These are phyloP conservation scores for Dioctria linearis DNA, from an alignment of 2,888 invertebrate species.

Conservation along the genomic window DNA sequence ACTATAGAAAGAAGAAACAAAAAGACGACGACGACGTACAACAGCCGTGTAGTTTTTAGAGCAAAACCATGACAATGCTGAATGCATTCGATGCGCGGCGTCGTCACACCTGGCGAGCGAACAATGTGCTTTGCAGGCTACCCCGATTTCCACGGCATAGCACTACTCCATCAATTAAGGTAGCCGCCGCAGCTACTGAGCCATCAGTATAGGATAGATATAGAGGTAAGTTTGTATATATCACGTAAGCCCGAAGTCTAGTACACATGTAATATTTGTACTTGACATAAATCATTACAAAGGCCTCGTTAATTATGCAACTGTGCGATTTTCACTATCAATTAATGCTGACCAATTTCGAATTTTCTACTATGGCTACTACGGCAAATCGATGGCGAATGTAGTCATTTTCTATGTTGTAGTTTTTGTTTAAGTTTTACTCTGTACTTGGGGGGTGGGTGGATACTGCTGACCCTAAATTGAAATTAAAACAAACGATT, in stretches of 20 bases:
- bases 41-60: slow-evolving; percentile 3
- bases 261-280: slow-evolving; percentile 53
- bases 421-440: background rate
- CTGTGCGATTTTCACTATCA: slow-evolving; percentile 56
- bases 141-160: slow-evolving; percentile 22
- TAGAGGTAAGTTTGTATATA: background rate
- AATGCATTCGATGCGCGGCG: background rate
- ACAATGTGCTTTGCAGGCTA: slow-evolving; percentile 30
- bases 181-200: slow-evolving; percentile 6
- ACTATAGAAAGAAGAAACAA: background rate
- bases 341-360: slow-evolving; percentile 50
- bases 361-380: slow-evolving; percentile 25
- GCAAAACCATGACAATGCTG: slow-evolving; percentile 23
- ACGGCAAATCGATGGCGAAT: slow-evolving; percentile 20
- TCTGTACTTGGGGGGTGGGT: background rate
- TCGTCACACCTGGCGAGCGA: slow-evolving; percentile 46
- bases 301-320: slow-evolving; percentile 58
- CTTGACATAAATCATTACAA: slow-evolving; percentile 59
- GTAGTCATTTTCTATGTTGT: slow-evolving; percentile 27
- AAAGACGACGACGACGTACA: background rate
- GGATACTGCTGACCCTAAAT: background rate
- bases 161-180: background rate
- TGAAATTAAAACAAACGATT: slow-evolving; percentile 6
- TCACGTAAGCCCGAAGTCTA: slow-evolving; percentile 1
- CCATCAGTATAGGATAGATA: no score